Conservation (phyloP, 2,797 vertebrate genomes). For the Parambassis ranga region DNA sequence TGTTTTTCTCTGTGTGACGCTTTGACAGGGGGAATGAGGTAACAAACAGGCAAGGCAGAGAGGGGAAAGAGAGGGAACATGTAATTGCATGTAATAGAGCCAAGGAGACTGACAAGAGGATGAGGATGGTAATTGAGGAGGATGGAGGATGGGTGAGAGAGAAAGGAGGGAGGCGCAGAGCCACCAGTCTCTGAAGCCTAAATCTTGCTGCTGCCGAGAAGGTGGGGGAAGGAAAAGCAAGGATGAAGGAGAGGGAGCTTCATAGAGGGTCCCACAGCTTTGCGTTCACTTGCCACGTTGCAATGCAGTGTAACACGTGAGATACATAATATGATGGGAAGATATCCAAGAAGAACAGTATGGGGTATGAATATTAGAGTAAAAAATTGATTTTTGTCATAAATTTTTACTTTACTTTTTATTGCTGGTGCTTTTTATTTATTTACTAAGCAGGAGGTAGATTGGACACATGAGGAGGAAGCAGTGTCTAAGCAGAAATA, state of each 20-base stretch:
- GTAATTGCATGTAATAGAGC: constrained; percentile 48
- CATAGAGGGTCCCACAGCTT: neutral
- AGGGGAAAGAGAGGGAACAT: constrained; percentile 3
- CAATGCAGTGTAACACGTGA: constrained; percentile 12
- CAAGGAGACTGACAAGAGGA: constrained; percentile 42
- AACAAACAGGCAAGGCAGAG: constrained; percentile 3
- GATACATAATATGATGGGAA: neutral
- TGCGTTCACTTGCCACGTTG: constrained; percentile 24
- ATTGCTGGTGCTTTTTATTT: too few species aligned
- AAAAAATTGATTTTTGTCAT: too few species aligned
- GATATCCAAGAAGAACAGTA: constrained; percentile 5
- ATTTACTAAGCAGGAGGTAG: too few species aligned
- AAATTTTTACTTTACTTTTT: too few species aligned
- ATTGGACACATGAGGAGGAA: too few species aligned
- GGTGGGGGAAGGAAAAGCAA: neutral
- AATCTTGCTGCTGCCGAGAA: neutral
- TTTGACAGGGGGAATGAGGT: neutral
- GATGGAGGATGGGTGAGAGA: constrained; percentile 11
- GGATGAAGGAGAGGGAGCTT: neutral
- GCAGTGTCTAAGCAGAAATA: too few species aligned
- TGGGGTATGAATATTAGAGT: too few species aligned
- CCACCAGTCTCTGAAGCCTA: neutral
- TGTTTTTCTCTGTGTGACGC: neutral
- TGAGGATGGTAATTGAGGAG: constrained; percentile 23
- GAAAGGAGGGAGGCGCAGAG: neutral